These are phyloP conservation scores for Amiota mariae DNA, from an alignment of 2,888 invertebrate species.

Conservation along the genomic window DNA sequence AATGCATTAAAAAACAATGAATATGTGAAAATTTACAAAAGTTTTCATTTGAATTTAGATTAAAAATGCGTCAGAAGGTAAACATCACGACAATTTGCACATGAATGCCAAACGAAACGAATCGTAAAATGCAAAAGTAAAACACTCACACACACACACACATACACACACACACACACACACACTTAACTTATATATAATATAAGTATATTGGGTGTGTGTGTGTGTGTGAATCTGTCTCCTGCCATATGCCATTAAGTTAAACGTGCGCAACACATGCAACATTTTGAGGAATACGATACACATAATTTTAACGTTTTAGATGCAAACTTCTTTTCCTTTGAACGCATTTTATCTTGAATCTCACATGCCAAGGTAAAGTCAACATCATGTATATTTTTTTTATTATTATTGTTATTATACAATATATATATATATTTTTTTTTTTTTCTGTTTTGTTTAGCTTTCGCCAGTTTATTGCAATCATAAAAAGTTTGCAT, in stretches of 20 bases:
- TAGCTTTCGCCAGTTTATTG: too few relatives aligned
- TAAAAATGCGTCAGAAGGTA: slow-evolving; percentile 21
- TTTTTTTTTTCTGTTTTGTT: too few relatives aligned
- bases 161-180: too few relatives aligned
- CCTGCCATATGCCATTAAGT: too few relatives aligned
- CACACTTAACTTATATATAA: too few relatives aligned
- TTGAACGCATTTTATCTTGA: slow-evolving; percentile 29
- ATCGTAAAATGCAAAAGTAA: too few relatives aligned
- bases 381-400: neutral
- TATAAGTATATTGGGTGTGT: too few relatives aligned
- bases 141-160: too few relatives aligned
- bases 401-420: too few relatives aligned
- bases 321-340: slow-evolving; percentile 8
- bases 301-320: slow-evolving; percentile 15
- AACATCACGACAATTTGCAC: slow-evolving; percentile 25
- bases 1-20: slow-evolving; percentile 42
- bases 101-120: slow-evolving; percentile 15
- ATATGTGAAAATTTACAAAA: slow-evolving; percentile 39
- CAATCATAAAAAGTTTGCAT: too few relatives aligned
- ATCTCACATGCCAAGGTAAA: slow-evolving; percentile 10
- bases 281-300: slow-evolving; percentile 5
- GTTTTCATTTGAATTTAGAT: slow-evolving; percentile 36
- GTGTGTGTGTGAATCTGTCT: too few relatives aligned
- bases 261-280: neutral
- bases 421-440: too few relatives aligned